Evolutionary conservation across 2,797 vertebrate genomes (phyloP), one percentile per base, ranked within the genome.

Genomic region (Labroides dimidiatus): DNA sequence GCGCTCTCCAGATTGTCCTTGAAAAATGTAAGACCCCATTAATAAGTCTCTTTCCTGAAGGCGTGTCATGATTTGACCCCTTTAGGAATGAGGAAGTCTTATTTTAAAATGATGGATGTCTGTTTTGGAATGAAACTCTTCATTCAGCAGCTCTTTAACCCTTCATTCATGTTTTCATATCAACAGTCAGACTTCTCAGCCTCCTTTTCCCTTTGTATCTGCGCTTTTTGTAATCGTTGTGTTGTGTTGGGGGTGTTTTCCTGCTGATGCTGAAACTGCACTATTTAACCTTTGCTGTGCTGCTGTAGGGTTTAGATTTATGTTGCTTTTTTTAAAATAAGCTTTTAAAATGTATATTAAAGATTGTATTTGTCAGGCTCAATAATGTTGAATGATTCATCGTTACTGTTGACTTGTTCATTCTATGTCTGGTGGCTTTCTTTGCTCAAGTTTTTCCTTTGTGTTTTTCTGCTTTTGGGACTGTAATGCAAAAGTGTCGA

Each of bases 201-300:
- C 11, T 59, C 44, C 2, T 10, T 55, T n/a, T 52, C 30, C 5
- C 30, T 15, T 9, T 41, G 19, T 54, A 4, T 19, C 11, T 13
- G 12, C 44, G 43, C 20, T 77, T n/a, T 55, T 59, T 21, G 20
- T 68, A 2, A 16, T 56, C 45, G 19, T 20, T 47, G 45, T 48
- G 45, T 72, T 74, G 23, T 50, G 48, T 71, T 74, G 5, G 15
- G 36, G 48, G 36, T 70, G 44, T 41, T 75, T 78, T 65, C 68
- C 43, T 82, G 62, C 61, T 50, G 36, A 80, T n/a, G 62, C 37
- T 77, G 36, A 80, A 82, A 67, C 48, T 84, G 81, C 79, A 84
- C 72, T 79, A 78, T 78, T 24, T 69, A 81, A 69, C 56, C 64
- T 71, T 82, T 77, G 75, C 62, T 72, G 68, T 82, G 74, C 66